These are phyloP conservation scores for Salvelinus sp. DNA, from an alignment of 2,113 vertebrate genomes.

Conservation along the genomic window DNA sequence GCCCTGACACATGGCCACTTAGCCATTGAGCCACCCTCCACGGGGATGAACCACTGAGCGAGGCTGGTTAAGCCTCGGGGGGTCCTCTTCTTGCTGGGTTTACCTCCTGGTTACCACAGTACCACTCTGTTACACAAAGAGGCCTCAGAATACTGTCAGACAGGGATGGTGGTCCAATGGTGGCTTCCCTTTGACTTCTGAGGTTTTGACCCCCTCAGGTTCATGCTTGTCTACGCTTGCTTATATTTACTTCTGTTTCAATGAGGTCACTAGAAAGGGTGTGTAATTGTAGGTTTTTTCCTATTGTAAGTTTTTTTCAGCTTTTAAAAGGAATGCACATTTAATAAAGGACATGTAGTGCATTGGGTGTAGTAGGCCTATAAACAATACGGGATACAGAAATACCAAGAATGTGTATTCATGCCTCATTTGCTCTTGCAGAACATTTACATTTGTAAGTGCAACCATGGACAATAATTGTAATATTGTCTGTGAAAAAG, in stretches of 20 bases:
- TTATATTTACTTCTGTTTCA: neutral
- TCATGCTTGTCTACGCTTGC: neutral
- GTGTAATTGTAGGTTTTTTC: no score
- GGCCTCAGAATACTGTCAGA: neutral
- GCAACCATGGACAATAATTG: neutral
- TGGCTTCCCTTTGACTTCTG: neutral
- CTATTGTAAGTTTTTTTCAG: neutral
- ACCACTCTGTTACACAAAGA: neutral
- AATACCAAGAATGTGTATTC: neutral
- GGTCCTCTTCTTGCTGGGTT: neutral
- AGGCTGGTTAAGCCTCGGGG: conserved; percentile 24
- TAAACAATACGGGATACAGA: neutral
- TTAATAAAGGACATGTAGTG: neutral
- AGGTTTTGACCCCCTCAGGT: neutral
- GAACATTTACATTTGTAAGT: neutral
- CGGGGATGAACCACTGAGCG: conserved; percentile 2
- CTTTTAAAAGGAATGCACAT: neutral
- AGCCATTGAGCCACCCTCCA: conserved; percentile 49
- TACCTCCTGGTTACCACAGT: neutral
- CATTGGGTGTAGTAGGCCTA: neutral
- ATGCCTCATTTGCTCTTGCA: neutral
- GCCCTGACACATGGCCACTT: conserved; percentile 42
- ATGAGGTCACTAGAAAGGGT: no score
- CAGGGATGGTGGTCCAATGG: neutral
- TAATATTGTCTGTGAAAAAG: neutral